These are phyloP conservation scores for Cephus pulcher DNA, from an alignment of 2,888 invertebrate genomes.

Conservation along the genomic window DNA sequence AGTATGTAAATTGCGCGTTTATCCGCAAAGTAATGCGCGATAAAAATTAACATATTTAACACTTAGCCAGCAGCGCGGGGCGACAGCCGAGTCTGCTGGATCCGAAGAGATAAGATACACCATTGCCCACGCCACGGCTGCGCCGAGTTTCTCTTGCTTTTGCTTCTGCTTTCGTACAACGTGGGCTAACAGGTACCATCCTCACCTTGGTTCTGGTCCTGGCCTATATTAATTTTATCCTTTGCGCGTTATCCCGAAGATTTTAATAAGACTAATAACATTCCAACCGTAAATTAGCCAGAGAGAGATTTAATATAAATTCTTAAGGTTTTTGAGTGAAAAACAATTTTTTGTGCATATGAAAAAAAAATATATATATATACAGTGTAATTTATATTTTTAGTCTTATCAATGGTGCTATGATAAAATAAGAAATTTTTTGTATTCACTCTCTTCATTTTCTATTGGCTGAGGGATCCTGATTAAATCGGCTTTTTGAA, in stretches of 20 bases:
- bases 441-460: not conserved
- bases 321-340: not conserved
- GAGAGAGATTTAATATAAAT: not conserved
- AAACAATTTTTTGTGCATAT: too few species aligned
- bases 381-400: too few species aligned
- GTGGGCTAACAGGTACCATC: not conserved
- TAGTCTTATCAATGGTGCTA: too few species aligned
- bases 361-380: too few species aligned
- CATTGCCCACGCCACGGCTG: not conserved
- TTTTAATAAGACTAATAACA: too few species aligned
- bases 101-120: constrained; percentile 31
- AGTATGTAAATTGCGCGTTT: constrained; percentile 41
- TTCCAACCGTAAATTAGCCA: not conserved
- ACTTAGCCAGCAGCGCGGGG: constrained; percentile 28
- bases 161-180: not conserved
- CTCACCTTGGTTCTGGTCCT: not conserved
- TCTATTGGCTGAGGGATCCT: not conserved
- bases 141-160: not conserved
- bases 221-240: not conserved
- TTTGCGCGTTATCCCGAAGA: not conserved
- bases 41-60: constrained; percentile 44
- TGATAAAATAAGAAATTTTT: too few species aligned
- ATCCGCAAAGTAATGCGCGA: constrained; percentile 37
- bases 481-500: not conserved
- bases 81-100: constrained; percentile 29